Evolutionary conservation across 2,797 vertebrate species (phyloP).

Genomic region (Taeniopygia guttata): DNA sequence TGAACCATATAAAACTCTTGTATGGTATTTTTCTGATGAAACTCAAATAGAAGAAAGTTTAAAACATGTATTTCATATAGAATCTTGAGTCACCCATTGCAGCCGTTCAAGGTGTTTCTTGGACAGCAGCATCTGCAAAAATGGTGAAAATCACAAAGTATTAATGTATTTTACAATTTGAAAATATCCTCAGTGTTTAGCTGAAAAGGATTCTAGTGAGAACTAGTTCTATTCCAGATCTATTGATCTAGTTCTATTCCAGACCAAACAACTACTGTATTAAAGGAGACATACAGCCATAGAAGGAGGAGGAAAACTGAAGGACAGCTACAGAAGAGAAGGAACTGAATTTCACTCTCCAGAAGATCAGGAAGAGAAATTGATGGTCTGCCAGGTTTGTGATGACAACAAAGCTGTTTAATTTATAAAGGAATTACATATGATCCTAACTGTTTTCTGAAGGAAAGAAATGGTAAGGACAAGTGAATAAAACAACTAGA

Average conservation of each 20-base stretch:
- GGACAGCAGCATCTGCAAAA: background rate
- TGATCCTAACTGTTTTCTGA: background rate
- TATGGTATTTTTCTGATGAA: background rate
- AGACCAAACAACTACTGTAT: background rate
- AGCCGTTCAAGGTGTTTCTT: background rate
- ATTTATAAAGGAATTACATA: background rate
- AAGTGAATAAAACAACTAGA: background rate
- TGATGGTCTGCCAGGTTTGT: background rate
- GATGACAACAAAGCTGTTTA: background rate
- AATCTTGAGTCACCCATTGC: background rate
- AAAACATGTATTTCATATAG: background rate
- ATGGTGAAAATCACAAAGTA: background rate
- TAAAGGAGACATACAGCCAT: background rate
- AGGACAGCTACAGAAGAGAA: background rate
- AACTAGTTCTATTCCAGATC: background rate
- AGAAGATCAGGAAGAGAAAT: background rate
- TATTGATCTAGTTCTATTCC: background rate
- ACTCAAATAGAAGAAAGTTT: background rate
- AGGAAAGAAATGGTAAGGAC: background rate
- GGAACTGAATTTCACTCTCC: background rate
- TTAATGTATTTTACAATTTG: background rate
- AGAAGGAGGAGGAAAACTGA: background rate
- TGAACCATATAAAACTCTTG: background rate
- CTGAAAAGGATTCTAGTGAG: background rate
- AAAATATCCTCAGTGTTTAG: background rate